Base-by-base conservation (phyloP, 1,140 invertebrate genomes). In the Tetramorium simillimum region DNA sequence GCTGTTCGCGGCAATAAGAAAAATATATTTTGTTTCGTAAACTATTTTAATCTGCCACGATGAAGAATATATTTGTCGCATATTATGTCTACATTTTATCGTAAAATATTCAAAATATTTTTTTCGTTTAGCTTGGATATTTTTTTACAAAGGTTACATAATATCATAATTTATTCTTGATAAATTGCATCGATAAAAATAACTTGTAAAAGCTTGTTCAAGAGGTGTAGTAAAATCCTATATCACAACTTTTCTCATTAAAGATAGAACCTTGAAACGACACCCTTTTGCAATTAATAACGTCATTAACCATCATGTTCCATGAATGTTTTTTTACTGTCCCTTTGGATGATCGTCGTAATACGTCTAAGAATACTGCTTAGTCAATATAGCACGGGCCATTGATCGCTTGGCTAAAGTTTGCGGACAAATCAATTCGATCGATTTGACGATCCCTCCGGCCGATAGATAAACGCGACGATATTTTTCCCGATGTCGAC, bases 341-440 rank as follows among this genome's bases (percentile, higher is more conserved):
- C 16, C 1, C 16, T 51, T 65, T 43, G 4, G 12, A 73, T 33
- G 43, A 53, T n/a, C 9, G 9, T 16, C 21, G 5, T 60, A 33
- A 53, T 18, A 70, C n/a, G 24, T 56, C 21, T 3, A 28, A 21
- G 49, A 81, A 70, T 43, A 46, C 37, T 69, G 40, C 28, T 80
- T 69, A 69, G 33, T 40, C 63, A 49, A 24, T 49, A n/a, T 46
- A 65, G 46, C 21, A 9, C 21, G 21, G 49, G 70, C 69, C 21
- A 81, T 69, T 51, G 62, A 37, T 40, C 78, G 65, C 69, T 75
- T 21, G 37, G 24, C 16, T 24, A 9, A 82, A 73, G 80, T 72
- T 46, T 51, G 24, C 67, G 51, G 51, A 58, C 70, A 37, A 80
- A 82, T 88, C 86, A 82, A 87, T 87, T 51, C 86, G 58, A 82